These are phyloP conservation scores for Hepsetus odoe DNA, from an alignment of 2,113 vertebrate genomes.

Conservation along the genomic window DNA sequence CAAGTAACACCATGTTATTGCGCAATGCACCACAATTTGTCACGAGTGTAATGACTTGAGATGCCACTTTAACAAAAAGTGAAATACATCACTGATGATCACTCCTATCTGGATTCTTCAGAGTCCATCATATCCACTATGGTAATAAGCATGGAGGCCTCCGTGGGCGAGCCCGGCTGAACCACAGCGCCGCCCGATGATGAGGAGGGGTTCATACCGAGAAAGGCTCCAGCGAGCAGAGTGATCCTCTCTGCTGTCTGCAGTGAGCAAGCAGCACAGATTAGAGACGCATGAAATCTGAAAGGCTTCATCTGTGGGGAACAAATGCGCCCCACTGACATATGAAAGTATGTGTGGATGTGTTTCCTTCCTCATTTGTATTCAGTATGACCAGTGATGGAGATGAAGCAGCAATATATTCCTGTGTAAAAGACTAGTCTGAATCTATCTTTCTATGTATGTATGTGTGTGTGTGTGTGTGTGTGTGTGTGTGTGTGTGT, in stretches of 20 bases:
- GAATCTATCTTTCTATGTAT: too few species aligned
- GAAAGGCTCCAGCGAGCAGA: neutral
- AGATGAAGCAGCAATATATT: neutral
- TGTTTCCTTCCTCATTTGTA: neutral
- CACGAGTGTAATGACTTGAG: neutral
- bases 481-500: too few species aligned
- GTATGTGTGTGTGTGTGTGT: too few species aligned
- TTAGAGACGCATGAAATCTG: too few species aligned
- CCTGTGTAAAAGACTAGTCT: too few species aligned
- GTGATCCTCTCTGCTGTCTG: too few species aligned
- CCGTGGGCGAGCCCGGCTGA: neutral
- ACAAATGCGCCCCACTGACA: neutral
- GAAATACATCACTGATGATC: neutral
- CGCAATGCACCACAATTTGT: too few species aligned
- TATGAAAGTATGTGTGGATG: neutral
- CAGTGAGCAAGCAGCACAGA: too few species aligned
- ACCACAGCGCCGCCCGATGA: neutral
- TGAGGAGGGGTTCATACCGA: neutral
- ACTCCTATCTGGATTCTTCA: neutral
- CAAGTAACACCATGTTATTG: too few species aligned
- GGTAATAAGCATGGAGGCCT: neutral
- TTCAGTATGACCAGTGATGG: neutral
- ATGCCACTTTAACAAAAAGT: neutral
- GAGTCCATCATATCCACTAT: neutral
- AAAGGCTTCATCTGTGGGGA: too few species aligned